phyloP scores from a whole-genome alignment of 2,888 invertebrate species.

The Plemyria rubiginata region DNA sequence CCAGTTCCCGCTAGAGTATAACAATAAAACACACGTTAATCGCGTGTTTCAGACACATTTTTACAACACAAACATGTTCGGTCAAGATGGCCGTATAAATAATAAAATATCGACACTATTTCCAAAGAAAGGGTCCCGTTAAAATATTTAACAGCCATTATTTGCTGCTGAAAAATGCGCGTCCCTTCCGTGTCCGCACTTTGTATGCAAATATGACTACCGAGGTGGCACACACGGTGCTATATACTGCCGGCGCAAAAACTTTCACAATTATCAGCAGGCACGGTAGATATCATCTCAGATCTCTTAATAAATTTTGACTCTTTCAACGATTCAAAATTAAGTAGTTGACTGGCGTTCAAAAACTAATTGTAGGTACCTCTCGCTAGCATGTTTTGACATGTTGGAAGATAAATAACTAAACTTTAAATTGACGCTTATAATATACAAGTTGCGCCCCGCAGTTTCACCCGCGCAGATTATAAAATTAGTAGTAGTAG shows the following conservation, averaged over 20 bases:
- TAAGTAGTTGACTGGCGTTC: no score
- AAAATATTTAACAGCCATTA: conserved; percentile 70
- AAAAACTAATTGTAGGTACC: no score
- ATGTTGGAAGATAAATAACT: no score
- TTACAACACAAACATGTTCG: conserved; percentile 32
- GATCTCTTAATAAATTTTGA: no score
- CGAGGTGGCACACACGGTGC: conserved; percentile 43
- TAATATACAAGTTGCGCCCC: no score
- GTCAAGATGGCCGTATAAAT: conserved; percentile 57
- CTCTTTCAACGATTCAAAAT: no score
- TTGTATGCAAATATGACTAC: conserved; percentile 65
- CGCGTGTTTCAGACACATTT: conserved; percentile 1
- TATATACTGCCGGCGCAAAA: conserved; percentile 12
- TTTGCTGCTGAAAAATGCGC: conserved; percentile 64
- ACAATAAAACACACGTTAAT: background rate
- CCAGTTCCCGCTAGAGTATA: background rate
- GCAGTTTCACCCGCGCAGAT: no score
- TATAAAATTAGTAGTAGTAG: no score
- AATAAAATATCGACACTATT: conserved; percentile 65
- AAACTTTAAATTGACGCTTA: no score
- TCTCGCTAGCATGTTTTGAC: no score
- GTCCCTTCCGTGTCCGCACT: conserved; percentile 65
- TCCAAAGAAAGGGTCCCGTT: conserved; percentile 60
- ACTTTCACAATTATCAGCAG: no score
- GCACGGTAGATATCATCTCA: no score